A percentile compares a stretch with the other conserved stretches of the same genome.
phyloP scores from a whole-genome alignment of 2,888 invertebrate genomes.

The Gibbula magus region DNA sequence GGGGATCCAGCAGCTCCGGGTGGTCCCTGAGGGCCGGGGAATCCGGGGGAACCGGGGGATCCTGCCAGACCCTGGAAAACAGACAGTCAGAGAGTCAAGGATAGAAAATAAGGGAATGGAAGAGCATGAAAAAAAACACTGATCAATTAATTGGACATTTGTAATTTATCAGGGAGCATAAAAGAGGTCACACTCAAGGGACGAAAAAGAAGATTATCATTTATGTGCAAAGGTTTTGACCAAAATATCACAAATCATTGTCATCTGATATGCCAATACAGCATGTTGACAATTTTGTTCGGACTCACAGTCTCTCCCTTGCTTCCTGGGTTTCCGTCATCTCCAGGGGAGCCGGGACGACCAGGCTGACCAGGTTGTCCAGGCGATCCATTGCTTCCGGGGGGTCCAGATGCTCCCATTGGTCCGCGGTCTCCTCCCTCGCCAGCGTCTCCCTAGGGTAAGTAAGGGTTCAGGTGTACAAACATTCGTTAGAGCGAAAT shows the following conservation, averaged over 20 bases:
- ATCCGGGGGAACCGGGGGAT: conserved; percentile 58
- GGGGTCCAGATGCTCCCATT: conserved; percentile 51
- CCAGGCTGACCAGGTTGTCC: conserved; percentile 49
- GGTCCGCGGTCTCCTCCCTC: conserved; percentile 54
- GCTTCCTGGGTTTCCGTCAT: conserved; percentile 56
- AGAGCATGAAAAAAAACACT: no score
- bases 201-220: no score
- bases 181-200: no score
- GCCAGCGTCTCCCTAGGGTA: conserved; percentile 58
- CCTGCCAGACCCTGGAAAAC: conserved; percentile 84
- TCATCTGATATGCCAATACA: no score
- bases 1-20: conserved; percentile 45
- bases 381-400: conserved; percentile 52
- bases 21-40: conserved; percentile 61
- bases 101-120: no score
- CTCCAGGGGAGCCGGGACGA: conserved; percentile 46
- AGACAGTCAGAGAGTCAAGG: conserved; percentile 73
- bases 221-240: no score
- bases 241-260: no score
- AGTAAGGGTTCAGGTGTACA: not conserved
- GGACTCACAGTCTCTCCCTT: conserved; percentile 59
- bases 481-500: no score
- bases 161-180: no score
- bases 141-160: no score
- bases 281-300: no score